Conservation (phyloP, 2,797 vertebrate species). For the Pseudomugil tenellus region DNA sequence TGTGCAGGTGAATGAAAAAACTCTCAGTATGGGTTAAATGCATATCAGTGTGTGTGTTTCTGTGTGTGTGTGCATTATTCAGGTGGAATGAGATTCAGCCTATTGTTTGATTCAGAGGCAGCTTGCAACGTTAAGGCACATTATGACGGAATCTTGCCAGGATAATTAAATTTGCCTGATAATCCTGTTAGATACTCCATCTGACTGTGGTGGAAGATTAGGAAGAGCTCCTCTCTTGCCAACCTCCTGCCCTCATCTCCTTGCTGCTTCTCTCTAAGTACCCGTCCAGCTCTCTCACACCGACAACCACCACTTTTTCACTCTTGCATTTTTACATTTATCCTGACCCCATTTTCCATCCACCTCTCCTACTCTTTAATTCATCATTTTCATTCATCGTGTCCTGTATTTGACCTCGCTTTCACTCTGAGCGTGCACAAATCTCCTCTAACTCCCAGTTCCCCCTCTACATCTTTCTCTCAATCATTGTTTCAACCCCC, state of each 20-base stretch:
- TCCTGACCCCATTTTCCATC: constrained; percentile 56
- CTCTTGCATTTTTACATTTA: constrained; percentile 39
- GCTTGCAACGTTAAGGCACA: constrained; percentile 66
- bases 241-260: constrained; percentile 51
- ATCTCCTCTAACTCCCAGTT: constrained; percentile 42
- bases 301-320: constrained; percentile 48
- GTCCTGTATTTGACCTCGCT: constrained; percentile 68
- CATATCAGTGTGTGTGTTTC: constrained; percentile 19
- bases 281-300: constrained; percentile 45
- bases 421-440: constrained; percentile 55
- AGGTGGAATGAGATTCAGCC: constrained; percentile 55
- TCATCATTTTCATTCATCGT: constrained; percentile 64
- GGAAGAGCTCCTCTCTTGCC: constrained; percentile 65
- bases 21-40: constrained; percentile 64
- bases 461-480: constrained; percentile 50
- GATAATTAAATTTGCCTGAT: constrained; percentile 80
- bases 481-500: constrained; percentile 54
- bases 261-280: constrained; percentile 61
- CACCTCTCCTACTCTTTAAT: constrained; percentile 62
- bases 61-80: constrained; percentile 23
- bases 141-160: constrained; percentile 70
- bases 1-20: constrained; percentile 58
- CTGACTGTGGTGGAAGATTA: constrained; percentile 73
- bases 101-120: constrained; percentile 64
- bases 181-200: constrained; percentile 78